Percentiles rank a stretch among this genome's conserved stretches.
Conservation (phyloP, 2,888 invertebrate genomes). For the Erebia ligea region DNA sequence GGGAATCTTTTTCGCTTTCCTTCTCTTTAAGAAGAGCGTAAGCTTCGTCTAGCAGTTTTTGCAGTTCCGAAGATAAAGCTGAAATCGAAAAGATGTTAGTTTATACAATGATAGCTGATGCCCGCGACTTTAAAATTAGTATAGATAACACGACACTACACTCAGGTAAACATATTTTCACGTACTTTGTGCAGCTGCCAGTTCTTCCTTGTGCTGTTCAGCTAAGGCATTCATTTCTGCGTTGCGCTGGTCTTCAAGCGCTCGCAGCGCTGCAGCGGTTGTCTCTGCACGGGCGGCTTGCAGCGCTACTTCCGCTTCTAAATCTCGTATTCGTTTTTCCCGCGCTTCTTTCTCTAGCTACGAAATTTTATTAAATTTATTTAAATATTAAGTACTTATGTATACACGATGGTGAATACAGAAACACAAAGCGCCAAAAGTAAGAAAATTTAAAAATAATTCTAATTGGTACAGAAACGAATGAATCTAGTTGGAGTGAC, state of each 20-base stretch:
- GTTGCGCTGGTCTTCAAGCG: constrained; percentile 65
- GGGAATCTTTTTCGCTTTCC: constrained; percentile 77
- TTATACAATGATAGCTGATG: too few species aligned
- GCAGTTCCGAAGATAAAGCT: constrained; percentile 79
- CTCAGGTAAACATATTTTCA: too few species aligned
- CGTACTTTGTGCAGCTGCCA: constrained; percentile 74
- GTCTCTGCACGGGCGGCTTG: constrained; percentile 67
- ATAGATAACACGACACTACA: too few species aligned
- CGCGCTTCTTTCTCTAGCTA: constrained; percentile 71
- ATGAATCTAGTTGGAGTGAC: too few species aligned
- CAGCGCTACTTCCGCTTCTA: constrained; percentile 69
- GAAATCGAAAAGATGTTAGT: constrained; percentile 45
- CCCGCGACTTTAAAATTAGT: too few species aligned
- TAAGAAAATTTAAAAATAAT: too few species aligned
- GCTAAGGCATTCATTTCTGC: constrained; percentile 58
- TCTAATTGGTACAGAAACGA: too few species aligned
- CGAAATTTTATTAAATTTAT: not conserved
- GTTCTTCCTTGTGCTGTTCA: constrained; percentile 74
- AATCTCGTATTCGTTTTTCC: constrained; percentile 77
- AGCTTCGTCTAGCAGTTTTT: constrained; percentile 78
- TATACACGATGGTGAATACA: too few species aligned
- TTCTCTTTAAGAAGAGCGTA: constrained; percentile 79
- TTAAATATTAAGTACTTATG: too few species aligned
- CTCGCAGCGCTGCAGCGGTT: constrained; percentile 62
- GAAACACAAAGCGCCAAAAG: too few species aligned